Evolutionary conservation across 2,113 vertebrate species (phyloP), one percentile per base, ranked within the genome.

Genomic region (Lamprotornis superbus): DNA sequence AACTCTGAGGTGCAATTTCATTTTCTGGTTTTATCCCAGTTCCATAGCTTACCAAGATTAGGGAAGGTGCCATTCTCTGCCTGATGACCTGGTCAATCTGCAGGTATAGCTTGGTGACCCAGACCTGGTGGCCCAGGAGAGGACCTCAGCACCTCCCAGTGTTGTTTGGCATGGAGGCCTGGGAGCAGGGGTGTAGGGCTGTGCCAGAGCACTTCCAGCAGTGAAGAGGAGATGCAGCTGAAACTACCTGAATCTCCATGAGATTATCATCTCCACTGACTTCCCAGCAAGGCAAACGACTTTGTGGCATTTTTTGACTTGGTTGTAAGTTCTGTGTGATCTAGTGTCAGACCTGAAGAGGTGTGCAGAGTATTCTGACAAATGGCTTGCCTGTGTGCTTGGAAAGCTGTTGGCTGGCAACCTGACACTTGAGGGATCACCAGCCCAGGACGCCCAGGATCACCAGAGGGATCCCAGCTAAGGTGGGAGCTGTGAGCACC

Each of bases 181-280:
- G 52, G 61, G 30, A 94, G 52, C 33, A 3, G 4, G 12, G 33
- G 19, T 4, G 2, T 2, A 49, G 37, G 42, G 46, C 65, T 75
- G 23, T 67, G 57, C 25, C 44, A 83, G 18, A 63, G 25, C 47
- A 67, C 0, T 0, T 12, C 33, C 3, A 7, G 20, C 15, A 63
- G 37, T 18, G 39, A 78, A 78, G 24, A 25, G n/a, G 37, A 74
- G 37, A 74, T 84, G n/a, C 31, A 87, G 60, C 60, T 73, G 56
- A 40, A 87, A 86, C 12, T 2, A 4, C 46, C 55, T 15, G 0
- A n/a, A 57, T 59, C 30, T 59, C 56, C 31, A 53, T 3, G 37
- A 50, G 37, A 52, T 23, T 31, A 37, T 35, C 31, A 68, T 8
- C 17, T 31, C n/a, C 61, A 35, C 0, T 35, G 53, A 19, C 25